phyloP scores from a whole-genome alignment of 1,140 invertebrate genomes.

The Diorhabda elongata region DNA sequence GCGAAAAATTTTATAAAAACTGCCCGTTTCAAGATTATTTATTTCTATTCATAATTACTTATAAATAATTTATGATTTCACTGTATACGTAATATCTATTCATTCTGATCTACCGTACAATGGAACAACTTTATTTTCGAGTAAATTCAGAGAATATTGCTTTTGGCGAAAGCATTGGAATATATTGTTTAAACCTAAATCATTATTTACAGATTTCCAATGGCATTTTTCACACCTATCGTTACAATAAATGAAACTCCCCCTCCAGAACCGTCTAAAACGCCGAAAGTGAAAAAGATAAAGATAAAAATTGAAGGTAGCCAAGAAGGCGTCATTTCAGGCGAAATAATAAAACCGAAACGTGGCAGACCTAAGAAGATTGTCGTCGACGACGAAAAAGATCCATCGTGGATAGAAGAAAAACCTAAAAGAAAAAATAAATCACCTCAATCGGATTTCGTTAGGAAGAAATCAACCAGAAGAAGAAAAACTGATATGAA shows the following conservation, averaged over 20 bases:
- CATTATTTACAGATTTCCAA: constrained; percentile 25
- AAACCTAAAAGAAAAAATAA: constrained; percentile 13
- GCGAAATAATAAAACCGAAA: constrained; percentile 24
- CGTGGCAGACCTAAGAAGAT: constrained; percentile 28
- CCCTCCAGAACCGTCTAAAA: constrained; percentile 8
- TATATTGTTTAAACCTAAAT: neutral
- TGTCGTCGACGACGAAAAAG: constrained; percentile 5
- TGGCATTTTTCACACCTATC: constrained; percentile 32
- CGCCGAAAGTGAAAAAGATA: constrained; percentile 17
- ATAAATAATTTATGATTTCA: no score
- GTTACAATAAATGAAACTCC: constrained; percentile 27
- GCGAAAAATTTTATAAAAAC: no score
- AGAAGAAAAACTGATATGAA: neutral
- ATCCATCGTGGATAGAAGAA: constrained; percentile 6
- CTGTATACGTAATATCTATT: no score
- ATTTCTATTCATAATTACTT: no score
- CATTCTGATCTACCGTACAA: no score
- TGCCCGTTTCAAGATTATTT: no score
- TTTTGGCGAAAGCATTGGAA: no score
- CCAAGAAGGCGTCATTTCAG: constrained; percentile 11
- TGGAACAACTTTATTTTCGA: no score
- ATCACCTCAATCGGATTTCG: neutral
- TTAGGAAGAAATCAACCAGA: neutral
- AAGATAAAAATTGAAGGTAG: constrained; percentile 23
- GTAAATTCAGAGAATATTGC: no score